Base-by-base conservation (phyloP, 2,888 invertebrate species). In the Drosophila trichaetosa region DNA sequence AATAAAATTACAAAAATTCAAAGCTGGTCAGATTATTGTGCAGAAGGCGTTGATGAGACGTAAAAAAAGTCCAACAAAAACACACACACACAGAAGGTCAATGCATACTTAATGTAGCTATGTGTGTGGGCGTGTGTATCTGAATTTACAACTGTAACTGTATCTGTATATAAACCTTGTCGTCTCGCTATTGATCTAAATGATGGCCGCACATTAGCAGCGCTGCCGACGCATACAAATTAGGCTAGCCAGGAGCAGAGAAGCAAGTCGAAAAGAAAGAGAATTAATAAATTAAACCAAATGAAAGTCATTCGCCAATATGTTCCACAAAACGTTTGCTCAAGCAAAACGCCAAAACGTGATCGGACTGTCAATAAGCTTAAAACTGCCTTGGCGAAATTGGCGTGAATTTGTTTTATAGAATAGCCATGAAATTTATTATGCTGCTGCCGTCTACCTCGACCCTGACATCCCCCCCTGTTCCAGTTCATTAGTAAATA, bases 201-300 rank as follows among this genome's bases (percentile, higher is more conserved):
- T 82, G 87, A 83, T 86, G 87, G 82, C 79, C 80, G 74, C 77
- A 81, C 84, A 86, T 86, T 87, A 86, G 87, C 85, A 82, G 68
- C 73, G 75, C 79, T 80, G 84, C 69, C 84, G 79, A 77, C 87
- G 86, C 89, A 86, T 86, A 86, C 80, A 87, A 86, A 86, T 89
- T 80, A 86, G 89, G 67, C 73, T 58, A 48, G 73, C 48, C 62
- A 64, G 53, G 61, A 21, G 38, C 70, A n/a, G 40, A 42, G 31
- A 58, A 34, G 36, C 53, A 53, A 60, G 56, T 29, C 34, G 54
- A 64, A 63, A 56, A 69, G 52, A 72, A 67, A 58, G 62, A 68
- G 83, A 88, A 88, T 86, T 83, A 88, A 90, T 89, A 89, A 87
- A 86, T 86, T 83, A 87, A 87, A 83, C 69, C 67, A 76, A 82